Percentiles rank a stretch among this genome's conserved stretches.
Conservation (phyloP, 2,113 vertebrate species). For the Psettodes erumei region DNA sequence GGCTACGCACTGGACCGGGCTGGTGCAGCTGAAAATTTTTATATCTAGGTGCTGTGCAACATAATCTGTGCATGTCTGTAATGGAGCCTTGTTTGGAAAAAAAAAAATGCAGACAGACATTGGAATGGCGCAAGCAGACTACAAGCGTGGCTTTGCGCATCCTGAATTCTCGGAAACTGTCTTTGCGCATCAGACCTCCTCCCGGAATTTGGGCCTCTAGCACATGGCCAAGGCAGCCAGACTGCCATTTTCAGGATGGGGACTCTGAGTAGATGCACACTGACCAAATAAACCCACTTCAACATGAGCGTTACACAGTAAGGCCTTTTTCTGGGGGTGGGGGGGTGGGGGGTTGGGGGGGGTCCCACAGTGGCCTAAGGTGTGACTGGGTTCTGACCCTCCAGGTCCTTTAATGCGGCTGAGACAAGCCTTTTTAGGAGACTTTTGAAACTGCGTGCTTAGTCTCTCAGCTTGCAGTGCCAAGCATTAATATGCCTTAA, state of each 20-base stretch:
- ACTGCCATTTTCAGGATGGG: slow-evolving; percentile 75
- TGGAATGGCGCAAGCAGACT: not conserved
- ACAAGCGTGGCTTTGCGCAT: slow-evolving; percentile 45
- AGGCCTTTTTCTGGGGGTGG: not conserved
- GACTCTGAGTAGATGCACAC: slow-evolving; percentile 49
- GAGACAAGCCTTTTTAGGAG: slow-evolving; percentile 46
- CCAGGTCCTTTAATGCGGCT: slow-evolving; percentile 54
- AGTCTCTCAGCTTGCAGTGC: slow-evolving; percentile 66
- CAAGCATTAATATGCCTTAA: slow-evolving; percentile 78
- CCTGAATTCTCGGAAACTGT: slow-evolving; percentile 56
- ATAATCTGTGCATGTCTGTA: not conserved
- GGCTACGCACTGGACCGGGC: slow-evolving; percentile 17
- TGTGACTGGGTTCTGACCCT: slow-evolving; percentile 19
- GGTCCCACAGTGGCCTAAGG: not conserved
- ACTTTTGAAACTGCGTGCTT: slow-evolving; percentile 53
- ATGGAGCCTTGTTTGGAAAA: not conserved
- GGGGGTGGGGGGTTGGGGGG: no score
- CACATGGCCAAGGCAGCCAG: slow-evolving; percentile 61
- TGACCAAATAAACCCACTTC: slow-evolving; percentile 35
- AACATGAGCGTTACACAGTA: slow-evolving; percentile 13
- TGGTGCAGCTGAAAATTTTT: not conserved
- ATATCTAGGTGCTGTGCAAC: not conserved
- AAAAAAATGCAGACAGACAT: not conserved
- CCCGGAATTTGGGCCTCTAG: slow-evolving; percentile 52
- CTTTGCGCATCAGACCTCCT: slow-evolving; percentile 66